phyloP scores from a whole-genome alignment of 2,113 vertebrate genomes.

The Perca flavescens region DNA sequence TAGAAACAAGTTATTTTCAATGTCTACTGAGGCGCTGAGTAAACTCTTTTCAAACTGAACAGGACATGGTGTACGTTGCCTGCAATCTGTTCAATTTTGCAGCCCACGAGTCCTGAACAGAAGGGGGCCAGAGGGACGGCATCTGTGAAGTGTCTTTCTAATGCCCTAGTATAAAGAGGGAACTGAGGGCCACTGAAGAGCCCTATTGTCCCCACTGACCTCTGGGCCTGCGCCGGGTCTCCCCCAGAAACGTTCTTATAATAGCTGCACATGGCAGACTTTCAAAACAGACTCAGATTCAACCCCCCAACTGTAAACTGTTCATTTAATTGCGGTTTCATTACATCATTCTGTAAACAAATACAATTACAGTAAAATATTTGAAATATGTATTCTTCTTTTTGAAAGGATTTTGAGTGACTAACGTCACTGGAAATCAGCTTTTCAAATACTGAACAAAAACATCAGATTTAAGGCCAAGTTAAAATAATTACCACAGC shows the following conservation, averaged over 20 bases:
- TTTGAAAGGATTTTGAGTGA: no score
- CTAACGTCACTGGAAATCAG: no score
- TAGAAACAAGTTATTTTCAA: constrained; percentile 14
- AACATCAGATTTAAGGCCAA: neutral
- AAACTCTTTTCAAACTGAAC: constrained; percentile 9
- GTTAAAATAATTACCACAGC: neutral
- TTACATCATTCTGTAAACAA: neutral
- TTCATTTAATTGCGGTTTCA: neutral
- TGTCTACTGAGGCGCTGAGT: neutral
- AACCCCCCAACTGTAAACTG: neutral
- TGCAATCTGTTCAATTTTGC: constrained; percentile 52
- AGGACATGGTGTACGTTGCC: neutral
- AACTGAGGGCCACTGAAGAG: constrained; percentile 53
- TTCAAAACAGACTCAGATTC: constrained; percentile 23
- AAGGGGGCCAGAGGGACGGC: constrained; percentile 35
- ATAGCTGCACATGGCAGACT: constrained; percentile 37
- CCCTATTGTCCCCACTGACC: constrained; percentile 61
- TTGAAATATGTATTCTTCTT: no score
- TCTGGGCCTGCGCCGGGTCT: constrained; percentile 14
- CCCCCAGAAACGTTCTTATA: constrained; percentile 49
- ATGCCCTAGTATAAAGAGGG: constrained; percentile 45
- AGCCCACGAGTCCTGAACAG: constrained; percentile 34
- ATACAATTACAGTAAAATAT: neutral
- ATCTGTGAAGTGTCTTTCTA: constrained; percentile 56
- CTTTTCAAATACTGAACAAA: no score